A percentile compares a stretch with the other conserved stretches of the same genome.
These are phyloP conservation scores for Anguilla rostrata DNA, from an alignment of 2,113 vertebrate genomes.

Conservation along the genomic window DNA sequence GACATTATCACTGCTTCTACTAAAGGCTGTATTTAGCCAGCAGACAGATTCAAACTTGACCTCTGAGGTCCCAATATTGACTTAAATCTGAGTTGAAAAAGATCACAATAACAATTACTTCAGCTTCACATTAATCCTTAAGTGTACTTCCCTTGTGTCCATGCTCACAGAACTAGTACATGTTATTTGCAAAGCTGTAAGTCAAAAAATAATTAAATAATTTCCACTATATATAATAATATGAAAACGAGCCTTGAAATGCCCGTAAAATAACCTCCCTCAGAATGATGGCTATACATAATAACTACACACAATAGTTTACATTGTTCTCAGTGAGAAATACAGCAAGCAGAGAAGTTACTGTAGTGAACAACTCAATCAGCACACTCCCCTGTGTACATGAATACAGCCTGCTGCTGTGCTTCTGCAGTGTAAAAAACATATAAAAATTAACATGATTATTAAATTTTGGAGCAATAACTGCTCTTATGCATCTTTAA, in stretches of 20 bases:
- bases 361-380: no score
- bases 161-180: background rate
- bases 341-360: no score
- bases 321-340: no score
- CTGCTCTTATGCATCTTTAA: no score
- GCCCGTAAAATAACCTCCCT: background rate
- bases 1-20: background rate
- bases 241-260: background rate
- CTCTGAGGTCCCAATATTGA: background rate
- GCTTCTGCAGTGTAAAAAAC: no score
- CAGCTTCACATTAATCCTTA: background rate
- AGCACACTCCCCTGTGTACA: background rate
- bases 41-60: background rate
- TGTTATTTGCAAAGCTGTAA: background rate
- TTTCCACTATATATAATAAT: background rate
- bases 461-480: no score
- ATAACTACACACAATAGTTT: no score
- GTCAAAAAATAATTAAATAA: background rate
- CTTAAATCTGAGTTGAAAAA: background rate
- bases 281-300: background rate
- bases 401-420: background rate
- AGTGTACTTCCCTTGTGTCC: background rate
- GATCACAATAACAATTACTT: background rate
- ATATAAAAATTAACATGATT: no score
- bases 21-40: background rate